Conservation (phyloP, 2,888 invertebrate species). For the Watsonalla binaria region DNA sequence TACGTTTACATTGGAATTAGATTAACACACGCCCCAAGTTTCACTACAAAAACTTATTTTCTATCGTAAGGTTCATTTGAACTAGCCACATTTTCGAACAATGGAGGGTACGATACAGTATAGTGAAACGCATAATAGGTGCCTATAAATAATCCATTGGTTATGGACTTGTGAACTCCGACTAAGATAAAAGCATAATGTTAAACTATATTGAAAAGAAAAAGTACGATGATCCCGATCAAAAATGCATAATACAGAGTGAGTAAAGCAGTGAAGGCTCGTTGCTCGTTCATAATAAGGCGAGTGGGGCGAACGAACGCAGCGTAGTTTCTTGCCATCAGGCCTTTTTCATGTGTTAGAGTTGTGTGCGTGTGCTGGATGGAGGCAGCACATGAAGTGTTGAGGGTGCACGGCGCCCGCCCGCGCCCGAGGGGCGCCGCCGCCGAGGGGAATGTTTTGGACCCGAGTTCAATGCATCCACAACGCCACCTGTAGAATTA, state of each 20-base stretch:
- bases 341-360: constrained; percentile 41
- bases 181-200: not conserved
- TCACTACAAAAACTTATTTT: no score
- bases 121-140: no score
- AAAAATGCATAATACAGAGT: constrained; percentile 27
- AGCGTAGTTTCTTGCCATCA: constrained; percentile 48
- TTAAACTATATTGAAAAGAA: constrained; percentile 7
- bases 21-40: no score
- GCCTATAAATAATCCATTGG: no score
- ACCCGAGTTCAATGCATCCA: constrained; percentile 56
- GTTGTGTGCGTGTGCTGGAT: constrained; percentile 29
- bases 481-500: constrained; percentile 45
- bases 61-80: no score
- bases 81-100: no score
- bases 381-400: constrained; percentile 41
- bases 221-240: constrained; percentile 26
- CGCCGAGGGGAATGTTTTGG: constrained; percentile 48
- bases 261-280: constrained; percentile 22
- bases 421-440: constrained; percentile 16
- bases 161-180: no score
- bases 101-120: no score
- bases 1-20: no score
- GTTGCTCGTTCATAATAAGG: constrained; percentile 42
- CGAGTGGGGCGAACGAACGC: constrained; percentile 54
- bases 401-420: constrained; percentile 39